Base-by-base conservation (phyloP, 2,888 invertebrate species). In the Eurytoma adleriae region DNA sequence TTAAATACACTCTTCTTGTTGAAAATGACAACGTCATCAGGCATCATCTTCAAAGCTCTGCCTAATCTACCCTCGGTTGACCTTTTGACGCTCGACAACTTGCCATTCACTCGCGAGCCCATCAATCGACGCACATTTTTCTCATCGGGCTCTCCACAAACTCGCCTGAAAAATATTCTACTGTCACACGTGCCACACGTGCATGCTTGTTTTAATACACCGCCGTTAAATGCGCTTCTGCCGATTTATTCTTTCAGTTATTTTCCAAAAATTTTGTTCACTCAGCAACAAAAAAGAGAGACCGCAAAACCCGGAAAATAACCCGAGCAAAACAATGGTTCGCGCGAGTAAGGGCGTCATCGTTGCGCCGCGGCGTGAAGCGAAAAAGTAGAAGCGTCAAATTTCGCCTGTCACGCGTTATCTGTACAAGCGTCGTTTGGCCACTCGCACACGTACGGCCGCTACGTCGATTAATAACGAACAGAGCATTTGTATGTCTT, bases 401-500 rank as follows among this genome's bases (percentile, higher is more conserved):
- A 67, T 54, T 78, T 62, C 68, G 30, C 18, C 48, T 40, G 30
- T 62, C 54, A 40, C 40, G 40, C 40, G 40, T 40, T 40, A 40
- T 40, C 40, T 7, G 40, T 40, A 40, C 10, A 10, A 40, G 40
- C 40, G 10, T 40, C 40, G 40, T 40, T 40, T 40, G 40, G 40
- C 10, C 40, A 40, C 40, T 40, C 10, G 40, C 40, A 59, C 27
- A 14, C 30, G 24, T 20, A 13, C 52, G 20, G 10, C 40, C 18
- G 52, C 2, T 40, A 24, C 56, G 64, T 24, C 74, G 75, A 79
- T 79, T 79, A 70, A 80, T 73, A 77, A 77, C 76, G 77, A 57
- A 16, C 40, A 20, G 57, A 24, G 20, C 20, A 52, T 16, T 20
- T 18, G 27, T 52, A 14, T n/a, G 62, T 59, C 16, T 62, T 62